Evolutionary conservation across 1,140 invertebrate species (phyloP).

Genomic region (Charaxes varanes): DNA sequence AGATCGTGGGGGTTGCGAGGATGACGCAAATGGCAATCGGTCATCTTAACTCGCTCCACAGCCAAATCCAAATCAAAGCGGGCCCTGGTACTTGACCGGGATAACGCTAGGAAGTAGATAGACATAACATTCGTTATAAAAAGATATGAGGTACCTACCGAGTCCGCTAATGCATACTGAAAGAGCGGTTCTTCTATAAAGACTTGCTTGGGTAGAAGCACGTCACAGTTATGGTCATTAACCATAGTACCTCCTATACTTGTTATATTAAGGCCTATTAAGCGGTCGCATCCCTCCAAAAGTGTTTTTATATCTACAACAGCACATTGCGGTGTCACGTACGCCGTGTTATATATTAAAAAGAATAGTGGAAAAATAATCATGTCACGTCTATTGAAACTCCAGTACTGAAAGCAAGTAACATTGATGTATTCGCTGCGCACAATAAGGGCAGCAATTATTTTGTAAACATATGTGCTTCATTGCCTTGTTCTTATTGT

Average conservation of each 20-base stretch:
- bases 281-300: slow-evolving; percentile 51
- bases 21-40: too few species aligned
- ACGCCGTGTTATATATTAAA: slow-evolving; percentile 17
- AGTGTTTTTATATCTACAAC: slow-evolving; percentile 50
- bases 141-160: slow-evolving; percentile 33
- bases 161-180: slow-evolving; percentile 50
- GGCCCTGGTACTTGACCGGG: too few species aligned
- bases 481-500: not conserved
- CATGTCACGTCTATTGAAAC: too few species aligned
- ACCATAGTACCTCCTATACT: slow-evolving; percentile 60
- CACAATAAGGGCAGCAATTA: not conserved
- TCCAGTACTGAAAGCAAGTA: too few species aligned
- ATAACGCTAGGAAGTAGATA: too few species aligned
- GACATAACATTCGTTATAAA: too few species aligned
- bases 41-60: too few species aligned
- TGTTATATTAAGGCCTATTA: slow-evolving; percentile 57
- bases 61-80: too few species aligned
- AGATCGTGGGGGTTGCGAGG: too few species aligned
- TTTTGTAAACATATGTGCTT: slow-evolving; percentile 2
- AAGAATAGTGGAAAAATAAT: slow-evolving; percentile 9
- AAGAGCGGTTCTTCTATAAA: slow-evolving; percentile 60
- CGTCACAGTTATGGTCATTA: slow-evolving; percentile 66
- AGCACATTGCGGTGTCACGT: slow-evolving; percentile 32
- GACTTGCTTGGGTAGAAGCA: slow-evolving; percentile 61
- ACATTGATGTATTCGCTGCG: too few species aligned